Conservation (phyloP, 2,888 invertebrate genomes). For the Scelioninae gen. 1 region DNA sequence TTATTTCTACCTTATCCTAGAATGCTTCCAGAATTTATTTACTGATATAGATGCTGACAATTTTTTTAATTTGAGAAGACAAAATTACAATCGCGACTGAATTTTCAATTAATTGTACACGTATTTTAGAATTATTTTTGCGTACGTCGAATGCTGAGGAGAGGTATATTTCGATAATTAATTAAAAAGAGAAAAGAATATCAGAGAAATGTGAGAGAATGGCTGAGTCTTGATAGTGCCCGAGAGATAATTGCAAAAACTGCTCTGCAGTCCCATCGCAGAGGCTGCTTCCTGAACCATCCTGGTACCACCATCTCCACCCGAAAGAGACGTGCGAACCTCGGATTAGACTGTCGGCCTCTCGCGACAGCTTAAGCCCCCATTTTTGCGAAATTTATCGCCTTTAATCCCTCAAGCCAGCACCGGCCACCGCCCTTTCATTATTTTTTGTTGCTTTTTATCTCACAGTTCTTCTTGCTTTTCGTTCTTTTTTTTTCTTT, state of each 20-base stretch:
- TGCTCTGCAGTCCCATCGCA: constrained; percentile 30
- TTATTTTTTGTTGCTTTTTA: constrained; percentile 67
- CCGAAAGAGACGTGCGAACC: constrained; percentile 73
- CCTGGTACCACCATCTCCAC: constrained; percentile 74
- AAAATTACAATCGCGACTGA: not conserved
- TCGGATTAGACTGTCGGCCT: constrained; percentile 84
- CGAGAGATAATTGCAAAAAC: constrained; percentile 61
- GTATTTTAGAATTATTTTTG: not conserved
- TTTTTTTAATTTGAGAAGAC: not conserved
- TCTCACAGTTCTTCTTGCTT: constrained; percentile 60
- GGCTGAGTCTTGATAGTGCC: constrained; percentile 27
- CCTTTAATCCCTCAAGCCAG: constrained; percentile 83
- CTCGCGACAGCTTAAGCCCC: constrained; percentile 84
- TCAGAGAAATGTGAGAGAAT: constrained; percentile 14
- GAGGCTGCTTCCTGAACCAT: constrained; percentile 70
- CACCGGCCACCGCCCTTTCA: constrained; percentile 71
- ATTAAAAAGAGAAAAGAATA: constrained; percentile 35
- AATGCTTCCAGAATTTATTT: too few species aligned
- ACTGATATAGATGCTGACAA: too few species aligned
- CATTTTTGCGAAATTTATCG: constrained; percentile 85
- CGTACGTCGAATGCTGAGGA: constrained; percentile 15
- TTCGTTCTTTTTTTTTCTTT: constrained; percentile 67
- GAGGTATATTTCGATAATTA: constrained; percentile 51
- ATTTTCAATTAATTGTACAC: not conserved
- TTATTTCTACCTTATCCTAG: too few species aligned